These are phyloP conservation scores for Lasioglossum malachurum DNA, from an alignment of 2,888 invertebrate species.

Conservation along the genomic window DNA sequence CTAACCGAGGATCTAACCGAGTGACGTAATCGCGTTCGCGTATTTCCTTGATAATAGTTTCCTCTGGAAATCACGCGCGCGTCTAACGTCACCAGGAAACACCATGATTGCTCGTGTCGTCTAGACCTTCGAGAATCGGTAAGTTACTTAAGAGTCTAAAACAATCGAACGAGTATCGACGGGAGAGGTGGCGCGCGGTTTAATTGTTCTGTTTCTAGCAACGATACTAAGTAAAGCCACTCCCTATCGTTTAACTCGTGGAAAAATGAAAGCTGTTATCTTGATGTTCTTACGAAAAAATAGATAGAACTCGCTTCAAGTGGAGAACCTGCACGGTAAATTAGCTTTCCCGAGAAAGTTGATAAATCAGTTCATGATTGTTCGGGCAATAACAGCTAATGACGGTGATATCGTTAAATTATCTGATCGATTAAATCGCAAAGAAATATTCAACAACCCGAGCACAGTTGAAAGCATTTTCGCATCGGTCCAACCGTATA, in stretches of 20 bases:
- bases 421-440: background rate
- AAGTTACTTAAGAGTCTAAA: background rate
- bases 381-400: too few species aligned
- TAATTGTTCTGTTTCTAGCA: background rate
- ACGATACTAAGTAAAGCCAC: background rate
- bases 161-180: too few species aligned
- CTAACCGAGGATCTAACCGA: background rate
- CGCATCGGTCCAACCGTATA: background rate
- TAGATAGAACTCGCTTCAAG: background rate
- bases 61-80: slow-evolving; percentile 13
- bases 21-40: slow-evolving; percentile 55
- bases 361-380: background rate
- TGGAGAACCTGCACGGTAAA: background rate
- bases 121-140: background rate
- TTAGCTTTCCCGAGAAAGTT: background rate
- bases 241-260: background rate
- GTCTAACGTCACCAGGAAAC: slow-evolving; percentile 1
- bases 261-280: background rate
- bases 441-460: background rate
- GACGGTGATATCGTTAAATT: too few species aligned
- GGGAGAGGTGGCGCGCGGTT: background rate
- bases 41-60: slow-evolving; percentile 21
- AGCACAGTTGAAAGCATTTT: background rate
- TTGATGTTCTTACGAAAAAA: background rate
- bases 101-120: background rate